A percentile compares a stretch with the other conserved stretches of the same genome.
These are phyloP conservation scores for Diadumene lineata DNA, from an alignment of 92 coral and sea anemone genomes.

Conservation along the genomic window DNA sequence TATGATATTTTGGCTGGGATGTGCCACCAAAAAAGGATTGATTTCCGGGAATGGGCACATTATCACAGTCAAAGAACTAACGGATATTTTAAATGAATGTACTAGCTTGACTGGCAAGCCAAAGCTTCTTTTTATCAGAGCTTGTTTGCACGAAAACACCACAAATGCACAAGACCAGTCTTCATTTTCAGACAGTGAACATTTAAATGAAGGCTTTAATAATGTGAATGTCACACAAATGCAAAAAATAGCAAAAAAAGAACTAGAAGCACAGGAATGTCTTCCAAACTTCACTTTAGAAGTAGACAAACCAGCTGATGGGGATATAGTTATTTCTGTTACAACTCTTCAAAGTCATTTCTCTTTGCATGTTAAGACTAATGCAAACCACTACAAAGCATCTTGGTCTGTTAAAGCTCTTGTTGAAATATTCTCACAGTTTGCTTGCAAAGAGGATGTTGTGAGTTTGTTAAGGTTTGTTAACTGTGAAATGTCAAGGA, in stretches of 20 bases:
- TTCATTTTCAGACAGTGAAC: no score
- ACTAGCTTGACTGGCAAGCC: slow-evolving; percentile 37
- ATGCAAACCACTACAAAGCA: no score
- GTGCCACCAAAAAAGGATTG: slow-evolving; percentile 21
- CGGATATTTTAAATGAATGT: slow-evolving; percentile 8
- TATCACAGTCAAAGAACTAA: slow-evolving; percentile 19
- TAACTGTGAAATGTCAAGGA: slow-evolving; percentile 45
- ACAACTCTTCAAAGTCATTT: not conserved
- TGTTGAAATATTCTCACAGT: slow-evolving; percentile 42
- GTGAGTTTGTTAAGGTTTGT: slow-evolving; percentile 49
- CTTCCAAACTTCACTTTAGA: not conserved
- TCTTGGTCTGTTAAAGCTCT: slow-evolving; percentile 30
- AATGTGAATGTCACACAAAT: not conserved
- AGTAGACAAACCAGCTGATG: slow-evolving; percentile 2
- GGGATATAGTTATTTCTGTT: slow-evolving; percentile 43
- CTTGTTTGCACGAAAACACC: slow-evolving; percentile 22
- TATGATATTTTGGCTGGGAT: slow-evolving; percentile 37
- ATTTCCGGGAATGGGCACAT: slow-evolving; percentile 11
- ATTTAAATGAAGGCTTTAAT: no score
- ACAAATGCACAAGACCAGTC: no score
- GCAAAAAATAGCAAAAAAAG: not conserved
- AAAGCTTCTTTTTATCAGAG: slow-evolving; percentile 45
- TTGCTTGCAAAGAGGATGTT: slow-evolving; percentile 65
- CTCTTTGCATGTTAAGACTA: not conserved
- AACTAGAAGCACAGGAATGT: not conserved